Conservation (phyloP, 2,113 vertebrate genomes). For the Zingel zingel region DNA sequence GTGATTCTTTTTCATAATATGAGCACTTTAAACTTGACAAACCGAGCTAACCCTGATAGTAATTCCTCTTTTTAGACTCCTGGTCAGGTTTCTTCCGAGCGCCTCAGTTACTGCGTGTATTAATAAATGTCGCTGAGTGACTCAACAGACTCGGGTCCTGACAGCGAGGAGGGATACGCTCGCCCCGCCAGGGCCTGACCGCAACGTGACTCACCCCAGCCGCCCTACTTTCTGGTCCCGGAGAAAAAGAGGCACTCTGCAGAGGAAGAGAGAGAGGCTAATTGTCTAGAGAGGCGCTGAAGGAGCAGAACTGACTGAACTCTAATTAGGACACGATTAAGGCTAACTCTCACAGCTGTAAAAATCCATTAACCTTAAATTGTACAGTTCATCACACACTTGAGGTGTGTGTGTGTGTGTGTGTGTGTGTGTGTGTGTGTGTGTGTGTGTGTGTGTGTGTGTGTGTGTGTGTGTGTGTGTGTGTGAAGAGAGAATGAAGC, state of each 20-base stretch:
- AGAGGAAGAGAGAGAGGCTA: slow-evolving; percentile 37
- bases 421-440: slow-evolving; percentile 32
- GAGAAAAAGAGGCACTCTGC: slow-evolving; percentile 1
- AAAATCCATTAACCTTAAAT: slow-evolving; percentile 77
- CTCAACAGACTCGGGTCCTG: slow-evolving; percentile 23
- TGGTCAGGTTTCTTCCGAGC: slow-evolving; percentile 20
- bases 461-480: slow-evolving; percentile 27
- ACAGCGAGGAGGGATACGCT: slow-evolving; percentile 45
- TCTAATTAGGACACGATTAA: slow-evolving; percentile 74
- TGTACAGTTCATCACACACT: slow-evolving; percentile 63
- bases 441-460: slow-evolving; percentile 37
- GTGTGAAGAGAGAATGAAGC: background rate
- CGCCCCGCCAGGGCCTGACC: slow-evolving; percentile 23
- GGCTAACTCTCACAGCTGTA: slow-evolving; percentile 65
- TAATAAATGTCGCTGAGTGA: slow-evolving; percentile 29
- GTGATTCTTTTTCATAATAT: no score
- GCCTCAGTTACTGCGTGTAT: slow-evolving; percentile 5
- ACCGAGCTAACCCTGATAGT: background rate
- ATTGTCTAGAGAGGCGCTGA: slow-evolving; percentile 56
- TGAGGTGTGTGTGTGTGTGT: slow-evolving; percentile 21
- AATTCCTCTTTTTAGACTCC: background rate
- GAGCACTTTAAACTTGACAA: background rate
- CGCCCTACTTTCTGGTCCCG: slow-evolving; percentile 47
- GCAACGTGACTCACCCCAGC: slow-evolving; percentile 12
- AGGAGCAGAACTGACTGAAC: slow-evolving; percentile 62